Conservation (phyloP, 2,113 vertebrate genomes). For the Oxyruncus cristatus region DNA sequence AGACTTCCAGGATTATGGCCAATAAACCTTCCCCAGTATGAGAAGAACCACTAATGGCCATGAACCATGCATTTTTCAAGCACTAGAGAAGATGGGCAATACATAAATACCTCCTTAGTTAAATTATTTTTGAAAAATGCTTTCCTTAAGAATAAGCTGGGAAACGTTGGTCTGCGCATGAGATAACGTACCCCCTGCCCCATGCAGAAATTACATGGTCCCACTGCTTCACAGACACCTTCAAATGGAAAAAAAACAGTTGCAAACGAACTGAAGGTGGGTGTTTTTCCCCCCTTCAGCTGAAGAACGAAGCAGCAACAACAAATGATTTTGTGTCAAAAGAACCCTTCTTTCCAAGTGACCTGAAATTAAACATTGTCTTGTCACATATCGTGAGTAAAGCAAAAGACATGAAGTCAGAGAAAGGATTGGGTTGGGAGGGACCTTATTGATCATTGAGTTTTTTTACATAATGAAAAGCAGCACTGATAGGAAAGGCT, state of each 20-base stretch:
- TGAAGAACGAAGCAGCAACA: background rate
- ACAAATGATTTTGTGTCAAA: background rate
- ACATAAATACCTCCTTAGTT: background rate
- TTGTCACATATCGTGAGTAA: accelerated
- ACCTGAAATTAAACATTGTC: background rate
- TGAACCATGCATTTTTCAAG: background rate
- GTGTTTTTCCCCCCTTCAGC: background rate
- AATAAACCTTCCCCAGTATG: constrained; percentile 10
- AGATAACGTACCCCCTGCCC: background rate
- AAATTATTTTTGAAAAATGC: background rate
- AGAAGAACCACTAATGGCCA: background rate
- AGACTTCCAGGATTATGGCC: background rate
- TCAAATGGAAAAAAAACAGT: background rate
- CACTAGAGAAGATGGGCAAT: background rate
- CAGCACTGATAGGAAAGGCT: background rate
- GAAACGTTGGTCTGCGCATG: background rate
- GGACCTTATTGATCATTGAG: background rate
- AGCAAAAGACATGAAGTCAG: background rate
- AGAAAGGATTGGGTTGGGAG: background rate
- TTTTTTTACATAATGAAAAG: background rate
- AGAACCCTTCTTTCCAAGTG: background rate
- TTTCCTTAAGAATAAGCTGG: background rate
- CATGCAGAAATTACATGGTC: accelerated
- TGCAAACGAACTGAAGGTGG: background rate
- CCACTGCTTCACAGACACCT: background rate